Conservation (phyloP, 1,140 invertebrate species). For the Diorhabda carinulata region DNA sequence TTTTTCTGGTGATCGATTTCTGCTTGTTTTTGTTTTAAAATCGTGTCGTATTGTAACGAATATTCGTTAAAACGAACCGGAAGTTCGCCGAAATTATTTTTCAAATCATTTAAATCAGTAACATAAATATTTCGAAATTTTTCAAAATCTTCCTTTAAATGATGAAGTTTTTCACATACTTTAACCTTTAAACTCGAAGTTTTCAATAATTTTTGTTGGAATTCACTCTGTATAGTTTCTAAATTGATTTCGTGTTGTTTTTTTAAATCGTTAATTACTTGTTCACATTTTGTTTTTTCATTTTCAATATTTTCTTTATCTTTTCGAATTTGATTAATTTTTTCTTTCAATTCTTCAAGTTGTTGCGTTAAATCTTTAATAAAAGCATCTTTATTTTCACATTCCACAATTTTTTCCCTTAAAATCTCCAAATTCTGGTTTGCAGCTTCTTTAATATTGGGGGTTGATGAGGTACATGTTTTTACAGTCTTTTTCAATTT, state of each 20-base stretch:
- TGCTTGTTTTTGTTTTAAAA: constrained; percentile 8
- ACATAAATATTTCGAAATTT: constrained; percentile 12
- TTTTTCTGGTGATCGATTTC: constrained; percentile 10
- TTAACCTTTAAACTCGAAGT: constrained; percentile 17
- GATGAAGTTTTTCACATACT: constrained; percentile 16
- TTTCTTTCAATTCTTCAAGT: constrained; percentile 40
- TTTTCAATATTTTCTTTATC: constrained; percentile 46
- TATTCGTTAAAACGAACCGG: constrained; percentile 5
- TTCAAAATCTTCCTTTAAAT: constrained; percentile 12
- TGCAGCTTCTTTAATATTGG: constrained; percentile 25
- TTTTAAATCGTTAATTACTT: constrained; percentile 41
- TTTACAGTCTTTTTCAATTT: constrained; percentile 27
- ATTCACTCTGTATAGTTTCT: constrained; percentile 18
- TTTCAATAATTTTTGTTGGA: constrained; percentile 20
- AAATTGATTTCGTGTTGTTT: constrained; percentile 22
- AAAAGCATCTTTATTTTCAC: constrained; percentile 44
- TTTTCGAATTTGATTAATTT: constrained; percentile 28
- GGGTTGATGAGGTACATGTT: constrained; percentile 23
- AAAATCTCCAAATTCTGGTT: constrained; percentile 35
- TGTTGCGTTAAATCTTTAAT: constrained; percentile 44
- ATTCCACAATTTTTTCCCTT: constrained; percentile 45
- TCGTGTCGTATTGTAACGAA: not conserved
- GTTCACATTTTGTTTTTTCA: constrained; percentile 46
- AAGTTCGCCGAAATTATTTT: constrained; percentile 12
- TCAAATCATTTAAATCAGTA: constrained; percentile 13